Conservation (phyloP, 1,140 invertebrate species). For the Brachionus rotundiformis region DNA sequence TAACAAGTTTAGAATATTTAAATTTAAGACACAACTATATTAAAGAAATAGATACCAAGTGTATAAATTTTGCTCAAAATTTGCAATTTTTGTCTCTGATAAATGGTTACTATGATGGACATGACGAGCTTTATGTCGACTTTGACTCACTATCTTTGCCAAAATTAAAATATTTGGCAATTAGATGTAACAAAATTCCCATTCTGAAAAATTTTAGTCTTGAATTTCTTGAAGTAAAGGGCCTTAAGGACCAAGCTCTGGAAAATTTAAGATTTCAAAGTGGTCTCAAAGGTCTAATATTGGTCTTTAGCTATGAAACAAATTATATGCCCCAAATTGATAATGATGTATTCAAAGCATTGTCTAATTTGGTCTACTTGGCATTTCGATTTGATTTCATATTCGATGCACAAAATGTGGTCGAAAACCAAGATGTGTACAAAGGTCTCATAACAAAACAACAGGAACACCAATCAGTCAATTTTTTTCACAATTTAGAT, state of each 20-base stretch:
- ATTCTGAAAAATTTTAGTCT: background rate
- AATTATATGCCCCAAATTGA: background rate
- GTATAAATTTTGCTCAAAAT: background rate
- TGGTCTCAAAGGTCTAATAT: background rate
- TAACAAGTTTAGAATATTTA: conserved; percentile 3
- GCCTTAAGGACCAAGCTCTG: background rate
- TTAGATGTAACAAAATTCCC: background rate
- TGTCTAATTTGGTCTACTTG: background rate
- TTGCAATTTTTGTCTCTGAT: conserved; percentile 27
- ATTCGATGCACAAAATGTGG: background rate
- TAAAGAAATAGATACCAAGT: background rate
- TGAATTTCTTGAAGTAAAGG: conserved; percentile 16
- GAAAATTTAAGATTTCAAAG: background rate
- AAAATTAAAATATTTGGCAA: conserved; percentile 5
- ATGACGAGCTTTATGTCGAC: background rate
- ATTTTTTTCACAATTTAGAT: conserved; percentile 26
- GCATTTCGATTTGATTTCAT: background rate
- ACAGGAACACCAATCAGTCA: background rate
- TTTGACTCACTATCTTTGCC: background rate
- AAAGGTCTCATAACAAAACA: background rate
- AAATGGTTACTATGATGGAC: background rate
- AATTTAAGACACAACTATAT: conserved; percentile 17
- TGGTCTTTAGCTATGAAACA: conserved; percentile 23
- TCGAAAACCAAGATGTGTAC: background rate
- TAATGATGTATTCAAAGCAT: background rate